Conservation (phyloP, 2,888 invertebrate species). For the Marronus borbonicus region DNA sequence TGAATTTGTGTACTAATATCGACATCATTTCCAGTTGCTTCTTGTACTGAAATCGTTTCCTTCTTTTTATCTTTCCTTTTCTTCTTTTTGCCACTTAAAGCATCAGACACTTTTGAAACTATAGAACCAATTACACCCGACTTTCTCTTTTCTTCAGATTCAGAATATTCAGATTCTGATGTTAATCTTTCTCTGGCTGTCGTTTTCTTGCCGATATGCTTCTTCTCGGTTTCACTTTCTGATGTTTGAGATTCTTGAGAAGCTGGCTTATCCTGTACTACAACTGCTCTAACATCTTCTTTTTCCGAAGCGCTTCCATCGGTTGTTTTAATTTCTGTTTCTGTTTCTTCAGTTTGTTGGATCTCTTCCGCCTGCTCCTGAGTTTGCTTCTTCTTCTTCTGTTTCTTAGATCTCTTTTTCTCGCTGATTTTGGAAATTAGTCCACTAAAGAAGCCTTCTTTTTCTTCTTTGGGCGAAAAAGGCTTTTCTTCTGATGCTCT, state of each 20-base stretch:
- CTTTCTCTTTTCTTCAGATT: slow-evolving; percentile 54
- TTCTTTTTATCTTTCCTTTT: slow-evolving; percentile 39
- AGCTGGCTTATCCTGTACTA: background rate
- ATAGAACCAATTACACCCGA: slow-evolving; percentile 49
- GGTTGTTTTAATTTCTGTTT: background rate
- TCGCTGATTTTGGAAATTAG: slow-evolving; percentile 59
- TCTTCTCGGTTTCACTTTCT: slow-evolving; percentile 46
- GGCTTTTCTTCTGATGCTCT: background rate
- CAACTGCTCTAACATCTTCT: background rate
- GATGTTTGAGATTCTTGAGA: slow-evolving; percentile 38
- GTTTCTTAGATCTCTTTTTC: slow-evolving; percentile 55
- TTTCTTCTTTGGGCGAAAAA: slow-evolving; percentile 52
- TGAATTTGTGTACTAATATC: background rate
- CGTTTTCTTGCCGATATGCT: slow-evolving; percentile 40
- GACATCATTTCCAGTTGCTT: background rate
- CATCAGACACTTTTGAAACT: slow-evolving; percentile 50
- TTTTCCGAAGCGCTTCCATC: background rate
- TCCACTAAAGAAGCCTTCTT: slow-evolving; percentile 58
- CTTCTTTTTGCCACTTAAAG: slow-evolving; percentile 47
- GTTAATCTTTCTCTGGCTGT: slow-evolving; percentile 47
- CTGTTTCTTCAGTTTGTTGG: background rate
- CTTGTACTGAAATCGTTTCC: background rate
- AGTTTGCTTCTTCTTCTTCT: slow-evolving; percentile 53
- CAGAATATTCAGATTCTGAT: slow-evolving; percentile 52
- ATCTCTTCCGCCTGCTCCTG: slow-evolving; percentile 46